Percentiles rank a stretch among this genome's conserved stretches.
Conservation (phyloP, 2,113 vertebrate genomes). For the Tetrao urogallus region DNA sequence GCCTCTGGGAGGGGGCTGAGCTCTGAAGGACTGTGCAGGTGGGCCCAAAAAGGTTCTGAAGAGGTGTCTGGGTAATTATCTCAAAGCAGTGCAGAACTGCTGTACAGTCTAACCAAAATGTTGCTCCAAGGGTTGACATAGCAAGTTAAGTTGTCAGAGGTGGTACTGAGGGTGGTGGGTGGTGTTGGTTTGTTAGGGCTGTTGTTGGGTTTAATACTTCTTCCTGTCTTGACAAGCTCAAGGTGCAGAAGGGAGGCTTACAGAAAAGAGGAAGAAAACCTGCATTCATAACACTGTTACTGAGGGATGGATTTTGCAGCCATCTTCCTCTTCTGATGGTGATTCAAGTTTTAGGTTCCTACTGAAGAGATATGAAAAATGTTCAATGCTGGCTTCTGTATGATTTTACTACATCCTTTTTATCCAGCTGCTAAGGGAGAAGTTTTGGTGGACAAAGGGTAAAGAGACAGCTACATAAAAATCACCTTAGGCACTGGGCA, state of each 20-base stretch:
- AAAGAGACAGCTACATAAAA: constrained; percentile 19
- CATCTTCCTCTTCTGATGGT: background rate
- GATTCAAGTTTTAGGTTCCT: background rate
- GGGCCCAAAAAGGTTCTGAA: background rate
- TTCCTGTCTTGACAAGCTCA: background rate
- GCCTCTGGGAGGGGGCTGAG: rapidly evolving
- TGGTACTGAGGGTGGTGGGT: rapidly evolving
- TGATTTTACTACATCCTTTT: background rate
- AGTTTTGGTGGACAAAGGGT: background rate
- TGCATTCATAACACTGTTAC: background rate
- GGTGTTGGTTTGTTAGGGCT: background rate
- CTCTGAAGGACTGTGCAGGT: background rate
- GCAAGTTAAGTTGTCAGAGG: background rate
- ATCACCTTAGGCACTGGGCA: background rate
- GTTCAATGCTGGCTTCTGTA: background rate
- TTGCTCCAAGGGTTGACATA: background rate
- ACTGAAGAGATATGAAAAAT: background rate
- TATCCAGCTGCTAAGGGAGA: background rate
- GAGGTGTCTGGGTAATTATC: background rate
- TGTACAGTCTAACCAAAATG: background rate
- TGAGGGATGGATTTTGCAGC: background rate
- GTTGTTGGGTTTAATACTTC: too few relatives aligned
- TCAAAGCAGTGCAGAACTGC: background rate
- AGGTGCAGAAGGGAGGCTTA: background rate
- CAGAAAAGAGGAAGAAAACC: background rate